These are phyloP conservation scores for Hydrocynus forskahlii DNA, from an alignment of 2,797 vertebrate genomes.

Conservation along the genomic window DNA sequence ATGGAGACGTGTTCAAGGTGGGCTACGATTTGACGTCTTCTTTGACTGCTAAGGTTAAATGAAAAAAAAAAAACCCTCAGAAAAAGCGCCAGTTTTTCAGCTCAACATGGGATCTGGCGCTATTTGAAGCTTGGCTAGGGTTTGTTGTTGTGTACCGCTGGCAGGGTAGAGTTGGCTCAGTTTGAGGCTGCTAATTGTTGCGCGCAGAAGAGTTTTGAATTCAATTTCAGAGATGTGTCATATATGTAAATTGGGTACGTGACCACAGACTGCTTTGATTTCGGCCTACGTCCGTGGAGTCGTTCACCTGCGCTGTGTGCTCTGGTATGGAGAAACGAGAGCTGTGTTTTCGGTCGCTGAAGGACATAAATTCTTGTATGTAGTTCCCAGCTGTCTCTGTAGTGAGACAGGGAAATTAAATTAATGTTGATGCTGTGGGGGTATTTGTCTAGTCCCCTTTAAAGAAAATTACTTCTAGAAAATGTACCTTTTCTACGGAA, in stretches of 20 bases:
- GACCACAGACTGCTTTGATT: conserved; percentile 29
- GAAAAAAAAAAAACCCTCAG: background rate
- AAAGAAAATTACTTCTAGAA: too few relatives aligned
- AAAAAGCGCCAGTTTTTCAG: background rate
- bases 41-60: background rate
- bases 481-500: too few relatives aligned
- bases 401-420: background rate
- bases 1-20: conserved; percentile 83
- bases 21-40: background rate
- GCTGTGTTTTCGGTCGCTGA: background rate
- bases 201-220: background rate
- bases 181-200: background rate
- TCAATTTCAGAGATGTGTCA: background rate
- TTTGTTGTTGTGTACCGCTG: too few relatives aligned
- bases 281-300: background rate
- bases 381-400: background rate
- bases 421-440: background rate
- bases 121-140: too few relatives aligned
- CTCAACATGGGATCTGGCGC: background rate
- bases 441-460: background rate
- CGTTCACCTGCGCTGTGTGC: background rate
- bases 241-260: background rate
- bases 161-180: background rate
- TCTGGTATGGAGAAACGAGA: background rate
- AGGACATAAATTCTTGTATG: too few relatives aligned